These are phyloP conservation scores for Bergia puertoricense DNA, from an alignment of 92 coral and sea anemone species.

Conservation along the genomic window DNA sequence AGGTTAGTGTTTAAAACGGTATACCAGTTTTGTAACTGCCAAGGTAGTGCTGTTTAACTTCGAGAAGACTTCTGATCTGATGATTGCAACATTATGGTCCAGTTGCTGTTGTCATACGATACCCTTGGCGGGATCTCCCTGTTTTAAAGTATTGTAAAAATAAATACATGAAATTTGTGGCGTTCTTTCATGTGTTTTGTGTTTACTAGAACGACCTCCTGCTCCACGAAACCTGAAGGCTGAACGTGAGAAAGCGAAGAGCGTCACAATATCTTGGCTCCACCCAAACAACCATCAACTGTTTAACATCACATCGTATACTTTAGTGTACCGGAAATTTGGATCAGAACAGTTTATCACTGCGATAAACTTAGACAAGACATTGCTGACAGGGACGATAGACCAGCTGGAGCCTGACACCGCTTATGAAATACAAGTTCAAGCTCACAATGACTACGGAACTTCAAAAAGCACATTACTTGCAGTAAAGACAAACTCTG, in stretches of 20 bases:
- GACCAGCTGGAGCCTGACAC: neutral
- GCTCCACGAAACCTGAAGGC: constrained; percentile 3
- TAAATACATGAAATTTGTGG: neutral
- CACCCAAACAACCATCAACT: neutral
- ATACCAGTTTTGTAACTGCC: neutral
- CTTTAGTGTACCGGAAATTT: neutral
- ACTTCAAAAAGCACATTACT: neutral
- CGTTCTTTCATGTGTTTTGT: neutral
- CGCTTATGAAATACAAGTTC: neutral
- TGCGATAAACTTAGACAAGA: neutral
- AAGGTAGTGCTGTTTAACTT: neutral
- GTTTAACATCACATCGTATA: constrained; percentile 1
- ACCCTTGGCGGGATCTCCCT: neutral
- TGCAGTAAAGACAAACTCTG: constrained; percentile 10
- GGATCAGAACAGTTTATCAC: neutral
- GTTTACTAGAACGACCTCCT: neutral
- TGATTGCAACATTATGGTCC: no score
- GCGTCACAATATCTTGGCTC: neutral
- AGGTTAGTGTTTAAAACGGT: neutral
- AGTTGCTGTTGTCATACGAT: no score
- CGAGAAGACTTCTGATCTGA: no score
- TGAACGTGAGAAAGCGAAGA: neutral
- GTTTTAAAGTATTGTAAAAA: neutral
- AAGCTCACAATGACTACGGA: constrained; percentile 1
- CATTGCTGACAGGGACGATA: neutral